A percentile compares a stretch with the other conserved stretches of the same genome.
Evolutionary conservation across 2,888 invertebrate species (phyloP).

Genomic region (Noctua janthe): DNA sequence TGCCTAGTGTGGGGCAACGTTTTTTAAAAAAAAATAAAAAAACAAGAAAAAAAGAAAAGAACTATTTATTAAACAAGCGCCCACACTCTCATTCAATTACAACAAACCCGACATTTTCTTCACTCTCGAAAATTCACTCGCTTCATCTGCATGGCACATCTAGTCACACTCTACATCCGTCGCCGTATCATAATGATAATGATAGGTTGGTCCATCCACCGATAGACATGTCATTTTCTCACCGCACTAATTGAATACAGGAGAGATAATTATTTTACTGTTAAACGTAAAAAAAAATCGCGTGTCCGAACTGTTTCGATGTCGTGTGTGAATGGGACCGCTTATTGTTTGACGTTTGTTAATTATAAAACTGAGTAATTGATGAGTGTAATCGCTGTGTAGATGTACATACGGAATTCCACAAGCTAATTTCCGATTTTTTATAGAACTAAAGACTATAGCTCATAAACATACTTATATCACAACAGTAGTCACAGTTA

Average conservation of each 20-base stretch:
- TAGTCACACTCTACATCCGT: slow-evolving; percentile 72
- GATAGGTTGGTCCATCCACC: slow-evolving; percentile 77
- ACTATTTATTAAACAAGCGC: background rate
- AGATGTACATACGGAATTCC: background rate
- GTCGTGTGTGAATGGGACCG: slow-evolving; percentile 59
- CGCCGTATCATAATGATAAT: slow-evolving; percentile 75
- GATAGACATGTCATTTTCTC: slow-evolving; percentile 87
- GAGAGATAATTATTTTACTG: slow-evolving; percentile 81
- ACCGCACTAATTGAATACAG: slow-evolving; percentile 85
- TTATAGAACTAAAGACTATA: background rate
- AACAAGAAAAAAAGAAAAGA: no score
- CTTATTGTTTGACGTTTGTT: slow-evolving; percentile 64
- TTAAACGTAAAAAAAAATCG: slow-evolving; percentile 67
- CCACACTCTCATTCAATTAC: slow-evolving; percentile 10
- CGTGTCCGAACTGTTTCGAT: slow-evolving; percentile 68
- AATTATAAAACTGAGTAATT: slow-evolving; percentile 47
- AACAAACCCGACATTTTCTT: slow-evolving; percentile 31
- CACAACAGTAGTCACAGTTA: background rate
- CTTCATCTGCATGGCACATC: slow-evolving; percentile 70
- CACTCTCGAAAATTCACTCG: slow-evolving; percentile 31
- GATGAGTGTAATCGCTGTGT: slow-evolving; percentile 12
- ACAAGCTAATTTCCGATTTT: background rate
- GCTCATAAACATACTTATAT: background rate
- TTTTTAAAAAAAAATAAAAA: no score
- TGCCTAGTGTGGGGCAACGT: no score